Conservation (phyloP, 1,140 invertebrate species). For the Phthorimaea operculella region DNA sequence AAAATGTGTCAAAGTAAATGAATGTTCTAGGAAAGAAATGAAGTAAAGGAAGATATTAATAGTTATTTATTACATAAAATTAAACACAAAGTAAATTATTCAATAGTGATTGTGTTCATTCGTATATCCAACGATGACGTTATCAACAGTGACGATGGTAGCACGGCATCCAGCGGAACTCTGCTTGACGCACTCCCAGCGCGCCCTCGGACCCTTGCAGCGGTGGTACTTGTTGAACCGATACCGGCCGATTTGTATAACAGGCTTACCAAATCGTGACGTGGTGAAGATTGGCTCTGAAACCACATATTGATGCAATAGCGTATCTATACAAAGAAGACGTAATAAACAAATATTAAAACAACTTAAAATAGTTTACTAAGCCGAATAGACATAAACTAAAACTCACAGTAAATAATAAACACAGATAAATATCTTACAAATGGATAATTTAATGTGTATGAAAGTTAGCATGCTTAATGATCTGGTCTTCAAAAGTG, state of each 20-base stretch:
- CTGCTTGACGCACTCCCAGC: conserved; percentile 26
- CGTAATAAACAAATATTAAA: too few relatives aligned
- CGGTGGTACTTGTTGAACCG: conserved; percentile 21
- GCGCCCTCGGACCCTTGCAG: conserved; percentile 18
- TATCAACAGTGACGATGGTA: conserved; percentile 1
- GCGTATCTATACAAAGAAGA: neutral
- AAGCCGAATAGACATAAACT: neutral
- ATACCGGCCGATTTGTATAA: neutral
- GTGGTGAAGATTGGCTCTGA: conserved; percentile 6
- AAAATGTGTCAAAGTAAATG: too few relatives aligned
- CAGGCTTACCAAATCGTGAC: conserved; percentile 12
- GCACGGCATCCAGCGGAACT: conserved; percentile 5
- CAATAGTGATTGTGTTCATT: neutral
- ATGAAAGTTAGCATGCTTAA: conserved; percentile 11
- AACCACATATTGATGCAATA: neutral
- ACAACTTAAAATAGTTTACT: neutral
- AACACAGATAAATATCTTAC: too few relatives aligned
- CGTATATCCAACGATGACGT: neutral
- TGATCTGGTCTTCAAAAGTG: conserved; percentile 14
- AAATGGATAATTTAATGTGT: conserved; percentile 8
- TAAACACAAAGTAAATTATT: neutral
- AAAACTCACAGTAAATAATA: conserved; percentile 1
- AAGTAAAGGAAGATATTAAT: too few relatives aligned
- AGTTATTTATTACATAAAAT: too few relatives aligned
- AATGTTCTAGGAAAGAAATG: too few relatives aligned